Conservation (phyloP, 2,888 invertebrate genomes). For the Cabera pusaria region DNA sequence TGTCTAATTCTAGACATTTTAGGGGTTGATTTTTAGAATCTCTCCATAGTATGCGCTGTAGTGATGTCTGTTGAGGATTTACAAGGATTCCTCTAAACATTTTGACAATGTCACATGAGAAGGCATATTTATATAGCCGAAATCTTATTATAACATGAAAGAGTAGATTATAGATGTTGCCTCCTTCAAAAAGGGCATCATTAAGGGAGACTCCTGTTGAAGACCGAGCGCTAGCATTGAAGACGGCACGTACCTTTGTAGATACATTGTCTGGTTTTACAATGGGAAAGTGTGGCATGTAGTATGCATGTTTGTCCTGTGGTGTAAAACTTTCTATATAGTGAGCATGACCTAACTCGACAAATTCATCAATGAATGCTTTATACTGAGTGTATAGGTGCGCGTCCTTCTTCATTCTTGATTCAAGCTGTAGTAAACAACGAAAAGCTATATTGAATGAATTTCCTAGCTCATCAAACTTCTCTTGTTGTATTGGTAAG, state of each 20-base stretch:
- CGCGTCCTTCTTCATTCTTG: slow-evolving; percentile 18
- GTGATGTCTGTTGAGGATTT: slow-evolving; percentile 14
- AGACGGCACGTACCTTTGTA: slow-evolving; percentile 13
- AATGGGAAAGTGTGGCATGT: slow-evolving; percentile 20
- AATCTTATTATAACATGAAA: slow-evolving; percentile 14
- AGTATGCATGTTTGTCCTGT: not conserved
- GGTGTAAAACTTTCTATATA: slow-evolving; percentile 16
- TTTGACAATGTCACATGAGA: slow-evolving; percentile 24
- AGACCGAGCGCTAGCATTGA: slow-evolving; percentile 19
- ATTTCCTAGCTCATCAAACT: slow-evolving; percentile 13
- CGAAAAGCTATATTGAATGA: slow-evolving; percentile 26
- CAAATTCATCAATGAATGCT: slow-evolving; percentile 22
- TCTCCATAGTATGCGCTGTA: slow-evolving; percentile 12
- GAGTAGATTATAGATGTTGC: no score
- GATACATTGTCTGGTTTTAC: slow-evolving; percentile 16
- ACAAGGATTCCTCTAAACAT: slow-evolving; percentile 22
- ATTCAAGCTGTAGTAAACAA: slow-evolving; percentile 22
- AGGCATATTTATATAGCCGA: slow-evolving; percentile 20
- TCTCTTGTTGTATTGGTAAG: slow-evolving; percentile 16
- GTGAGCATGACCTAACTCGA: slow-evolving; percentile 24
- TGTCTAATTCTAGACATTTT: no score
- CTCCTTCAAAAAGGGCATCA: not conserved
- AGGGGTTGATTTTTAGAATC: no score
- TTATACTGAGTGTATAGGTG: slow-evolving; percentile 16
- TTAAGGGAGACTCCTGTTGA: slow-evolving; percentile 9